These are phyloP conservation scores for Meiosimyza platycephala DNA, from an alignment of 2,888 invertebrate genomes.

Conservation along the genomic window DNA sequence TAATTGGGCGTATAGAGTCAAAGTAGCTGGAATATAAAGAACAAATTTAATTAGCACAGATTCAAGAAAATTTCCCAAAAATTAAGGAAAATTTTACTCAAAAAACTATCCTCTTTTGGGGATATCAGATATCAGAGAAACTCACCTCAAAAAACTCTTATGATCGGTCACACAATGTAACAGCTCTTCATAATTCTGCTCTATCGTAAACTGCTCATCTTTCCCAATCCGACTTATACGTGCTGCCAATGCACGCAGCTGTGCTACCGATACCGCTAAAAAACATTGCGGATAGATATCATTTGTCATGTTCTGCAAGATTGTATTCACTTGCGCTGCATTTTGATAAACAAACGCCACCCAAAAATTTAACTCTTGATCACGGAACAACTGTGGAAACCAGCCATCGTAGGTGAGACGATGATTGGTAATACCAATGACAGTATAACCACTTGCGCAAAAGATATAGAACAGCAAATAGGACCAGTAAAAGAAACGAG, in stretches of 20 bases:
- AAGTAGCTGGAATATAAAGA: conserved; percentile 45
- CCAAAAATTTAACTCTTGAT: conserved; percentile 38
- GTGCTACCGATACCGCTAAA: conserved; percentile 45
- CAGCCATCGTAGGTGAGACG: conserved; percentile 45
- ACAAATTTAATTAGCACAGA: too few relatives aligned
- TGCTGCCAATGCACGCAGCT: conserved; percentile 44
- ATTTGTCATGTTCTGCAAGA: conserved; percentile 42
- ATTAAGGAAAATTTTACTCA: neutral
- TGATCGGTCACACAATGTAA: conserved; percentile 48
- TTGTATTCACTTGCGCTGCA: conserved; percentile 24
- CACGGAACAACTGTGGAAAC: conserved; percentile 44
- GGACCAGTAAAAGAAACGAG: conserved; percentile 33
- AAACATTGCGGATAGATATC: conserved; percentile 48
- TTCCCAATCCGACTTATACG: conserved; percentile 48
- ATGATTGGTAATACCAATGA: conserved; percentile 41
- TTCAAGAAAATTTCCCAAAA: neutral
- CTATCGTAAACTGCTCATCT: conserved; percentile 17
- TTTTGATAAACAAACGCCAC: conserved; percentile 42
- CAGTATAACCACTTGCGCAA: conserved; percentile 37
- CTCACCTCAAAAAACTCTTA: conserved; percentile 48
- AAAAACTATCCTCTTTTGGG: neutral
- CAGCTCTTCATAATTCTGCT: conserved; percentile 47
- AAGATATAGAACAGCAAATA: conserved; percentile 41
- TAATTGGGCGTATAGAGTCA: conserved; percentile 43
- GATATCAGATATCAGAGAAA: neutral